These are phyloP conservation scores for Gavia stellata DNA, from an alignment of 2,113 vertebrate species.

Conservation along the genomic window DNA sequence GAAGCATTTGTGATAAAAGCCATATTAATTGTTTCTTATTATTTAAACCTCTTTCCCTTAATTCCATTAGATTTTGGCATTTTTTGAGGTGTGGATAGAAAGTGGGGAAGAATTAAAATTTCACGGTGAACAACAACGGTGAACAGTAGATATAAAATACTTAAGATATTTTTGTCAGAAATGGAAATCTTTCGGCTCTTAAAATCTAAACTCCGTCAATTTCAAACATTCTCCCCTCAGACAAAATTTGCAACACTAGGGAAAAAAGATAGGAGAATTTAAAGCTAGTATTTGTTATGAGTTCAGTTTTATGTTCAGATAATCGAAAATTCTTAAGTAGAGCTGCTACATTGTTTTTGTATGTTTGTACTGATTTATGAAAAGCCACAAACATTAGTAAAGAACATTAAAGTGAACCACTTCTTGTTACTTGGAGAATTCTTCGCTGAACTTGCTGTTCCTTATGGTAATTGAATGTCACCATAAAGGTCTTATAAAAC, in stretches of 20 bases:
- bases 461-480: background rate
- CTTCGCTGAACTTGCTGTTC: background rate
- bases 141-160: background rate
- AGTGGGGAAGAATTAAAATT: background rate
- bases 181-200: background rate
- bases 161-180: background rate
- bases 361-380: background rate
- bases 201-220: background rate
- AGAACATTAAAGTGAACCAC: background rate
- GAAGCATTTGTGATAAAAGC: background rate
- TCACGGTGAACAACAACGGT: background rate
- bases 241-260: background rate
- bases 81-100: background rate
- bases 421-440: background rate
- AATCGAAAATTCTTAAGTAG: background rate
- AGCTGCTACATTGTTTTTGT: background rate
- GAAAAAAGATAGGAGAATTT: background rate
- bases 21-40: background rate
- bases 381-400: background rate
- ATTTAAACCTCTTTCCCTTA: background rate
- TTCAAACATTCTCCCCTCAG: background rate
- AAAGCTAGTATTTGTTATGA: background rate
- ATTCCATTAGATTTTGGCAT: background rate
- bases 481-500: background rate
- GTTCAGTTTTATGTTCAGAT: background rate